Percentiles rank a stretch among this genome's conserved stretches.
Conservation (phyloP, 2,113 vertebrate genomes). For the Larimichthys crocea region DNA sequence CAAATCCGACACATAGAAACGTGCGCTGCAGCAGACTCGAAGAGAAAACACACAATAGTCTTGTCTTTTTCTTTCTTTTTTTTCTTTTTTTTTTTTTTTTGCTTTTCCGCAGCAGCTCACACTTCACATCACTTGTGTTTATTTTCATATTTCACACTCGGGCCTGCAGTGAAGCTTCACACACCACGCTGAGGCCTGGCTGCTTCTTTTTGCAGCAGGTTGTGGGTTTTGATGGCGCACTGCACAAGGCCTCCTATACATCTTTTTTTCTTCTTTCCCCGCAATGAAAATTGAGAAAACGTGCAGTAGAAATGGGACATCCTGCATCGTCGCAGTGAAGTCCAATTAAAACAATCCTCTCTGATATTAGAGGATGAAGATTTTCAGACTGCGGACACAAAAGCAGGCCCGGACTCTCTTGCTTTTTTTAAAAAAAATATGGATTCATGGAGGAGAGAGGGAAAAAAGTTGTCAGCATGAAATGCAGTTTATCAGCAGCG, state of each 20-base stretch:
- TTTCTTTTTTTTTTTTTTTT: too few species aligned
- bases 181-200: conserved; percentile 17
- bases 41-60: conserved; percentile 3
- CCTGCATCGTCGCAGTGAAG: conserved; percentile 5
- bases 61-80: neutral
- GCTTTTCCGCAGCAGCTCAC: too few species aligned
- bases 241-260: conserved; percentile 24
- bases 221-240: conserved; percentile 2
- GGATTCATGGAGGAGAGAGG: neutral
- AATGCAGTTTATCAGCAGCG: conserved; percentile 21
- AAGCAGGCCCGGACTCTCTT: conserved; percentile 30
- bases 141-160: neutral
- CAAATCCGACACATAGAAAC: conserved; percentile 52
- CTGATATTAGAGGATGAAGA: neutral
- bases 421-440: neutral
- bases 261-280: neutral
- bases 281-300: neutral
- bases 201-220: conserved; percentile 13
- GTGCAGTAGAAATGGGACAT: neutral
- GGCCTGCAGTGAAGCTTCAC: too few species aligned
- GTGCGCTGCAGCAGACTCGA: conserved; percentile 19
- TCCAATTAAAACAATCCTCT: neutral
- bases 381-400: neutral
- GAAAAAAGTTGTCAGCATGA: conserved; percentile 11
- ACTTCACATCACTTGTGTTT: neutral